Percentiles rank a stretch among this genome's conserved stretches.
Evolutionary conservation across 2,113 vertebrate species (phyloP).

Genomic region (Rynchops niger): DNA sequence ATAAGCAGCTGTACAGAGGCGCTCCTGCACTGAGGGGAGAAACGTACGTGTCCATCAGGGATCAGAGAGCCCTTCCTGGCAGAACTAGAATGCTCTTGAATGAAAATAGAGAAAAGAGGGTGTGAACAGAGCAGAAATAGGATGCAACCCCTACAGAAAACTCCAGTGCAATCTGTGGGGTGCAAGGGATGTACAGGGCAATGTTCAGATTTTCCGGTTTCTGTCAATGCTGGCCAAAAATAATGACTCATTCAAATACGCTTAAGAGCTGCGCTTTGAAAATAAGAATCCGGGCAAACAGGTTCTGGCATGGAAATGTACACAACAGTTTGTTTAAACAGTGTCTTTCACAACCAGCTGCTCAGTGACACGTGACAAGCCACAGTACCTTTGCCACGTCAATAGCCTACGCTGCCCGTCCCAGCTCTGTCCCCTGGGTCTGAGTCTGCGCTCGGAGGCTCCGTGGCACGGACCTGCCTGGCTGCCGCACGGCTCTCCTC

Average conservation of each 20-base stretch:
- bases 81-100: background rate
- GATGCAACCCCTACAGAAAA: background rate
- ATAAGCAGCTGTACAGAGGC: background rate
- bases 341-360: slow-evolving; percentile 35
- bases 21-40: background rate
- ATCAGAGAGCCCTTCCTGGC: background rate
- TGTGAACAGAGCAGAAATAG: background rate
- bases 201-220: slow-evolving; percentile 1
- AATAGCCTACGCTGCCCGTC: background rate
- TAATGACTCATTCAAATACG: slow-evolving; percentile 24
- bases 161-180: background rate
- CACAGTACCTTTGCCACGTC: background rate
- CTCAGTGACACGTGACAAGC: background rate
- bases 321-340: slow-evolving; percentile 42
- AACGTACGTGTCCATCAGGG: background rate
- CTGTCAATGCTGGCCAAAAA: background rate
- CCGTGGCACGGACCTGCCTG: background rate
- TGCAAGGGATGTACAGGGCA: background rate
- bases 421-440: background rate
- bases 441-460: fast-evolving
- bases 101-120: background rate
- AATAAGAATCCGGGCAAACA: slow-evolving; percentile 35
- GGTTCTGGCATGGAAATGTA: slow-evolving; percentile 41
- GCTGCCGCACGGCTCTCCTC: background rate
- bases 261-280: slow-evolving; percentile 18